These are phyloP conservation scores for Anguilla pacifica DNA, from an alignment of 2,797 vertebrate species.

Conservation along the genomic window DNA sequence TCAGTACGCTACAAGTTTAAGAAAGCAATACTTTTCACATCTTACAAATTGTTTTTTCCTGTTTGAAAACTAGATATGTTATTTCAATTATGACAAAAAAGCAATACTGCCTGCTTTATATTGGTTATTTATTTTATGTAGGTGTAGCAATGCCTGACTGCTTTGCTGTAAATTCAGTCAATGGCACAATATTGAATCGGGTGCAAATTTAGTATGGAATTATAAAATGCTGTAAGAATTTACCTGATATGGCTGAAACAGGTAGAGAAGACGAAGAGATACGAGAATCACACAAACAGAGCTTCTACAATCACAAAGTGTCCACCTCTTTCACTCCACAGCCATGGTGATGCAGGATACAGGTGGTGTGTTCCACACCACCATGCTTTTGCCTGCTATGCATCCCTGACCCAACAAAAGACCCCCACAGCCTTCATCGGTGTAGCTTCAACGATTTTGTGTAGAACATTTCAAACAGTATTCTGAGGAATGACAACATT, in stretches of 20 bases:
- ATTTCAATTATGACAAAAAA: slow-evolving; percentile 5
- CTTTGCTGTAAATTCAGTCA: neutral
- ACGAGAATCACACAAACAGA: neutral
- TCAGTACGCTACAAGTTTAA: neutral
- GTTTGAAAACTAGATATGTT: neutral
- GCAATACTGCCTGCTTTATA: neutral
- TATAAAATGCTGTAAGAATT: neutral
- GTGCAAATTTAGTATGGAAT: neutral
- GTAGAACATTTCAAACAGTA: neutral
- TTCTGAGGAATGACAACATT: neutral
- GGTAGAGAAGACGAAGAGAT: neutral
- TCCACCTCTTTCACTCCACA: neutral
- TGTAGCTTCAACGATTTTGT: neutral
- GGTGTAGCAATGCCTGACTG: neutral
- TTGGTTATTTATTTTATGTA: slow-evolving; percentile 11
- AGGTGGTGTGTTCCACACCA: neutral
- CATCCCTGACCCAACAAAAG: neutral
- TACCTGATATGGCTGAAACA: neutral
- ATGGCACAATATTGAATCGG: neutral
- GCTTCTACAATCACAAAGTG: neutral
- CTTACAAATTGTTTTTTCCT: neutral
- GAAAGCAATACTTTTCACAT: neutral
- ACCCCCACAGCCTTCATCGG: neutral
- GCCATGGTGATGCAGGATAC: neutral
- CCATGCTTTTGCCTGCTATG: too few relatives aligned